phyloP scores from a whole-genome alignment of 2,797 vertebrate genomes.

The Helarctos malayanus region DNA sequence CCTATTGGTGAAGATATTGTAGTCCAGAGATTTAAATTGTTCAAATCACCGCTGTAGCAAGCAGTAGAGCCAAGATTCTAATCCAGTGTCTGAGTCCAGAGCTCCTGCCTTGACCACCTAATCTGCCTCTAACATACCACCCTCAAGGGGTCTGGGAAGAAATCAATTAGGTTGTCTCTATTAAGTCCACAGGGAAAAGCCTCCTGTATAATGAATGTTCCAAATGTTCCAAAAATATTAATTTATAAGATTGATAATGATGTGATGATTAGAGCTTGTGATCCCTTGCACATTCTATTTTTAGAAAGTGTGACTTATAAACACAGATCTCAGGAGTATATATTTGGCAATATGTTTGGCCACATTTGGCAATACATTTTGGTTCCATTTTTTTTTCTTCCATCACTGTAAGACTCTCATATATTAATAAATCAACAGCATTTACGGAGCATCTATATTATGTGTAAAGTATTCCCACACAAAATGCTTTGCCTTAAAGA shows the following conservation, averaged over 20 bases:
- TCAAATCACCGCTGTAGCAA: not conserved
- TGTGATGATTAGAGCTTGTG: slow-evolving; percentile 24
- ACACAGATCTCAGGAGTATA: not conserved
- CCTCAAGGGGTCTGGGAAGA: not conserved
- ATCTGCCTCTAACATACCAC: not conserved
- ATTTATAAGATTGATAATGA: slow-evolving; percentile 52
- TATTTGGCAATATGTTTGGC: not conserved
- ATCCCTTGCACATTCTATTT: slow-evolving; percentile 32
- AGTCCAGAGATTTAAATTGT: not conserved
- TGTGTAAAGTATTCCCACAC: not conserved
- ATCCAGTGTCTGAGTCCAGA: not conserved
- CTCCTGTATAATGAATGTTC: slow-evolving; percentile 22
- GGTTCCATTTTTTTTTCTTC: slow-evolving; percentile 34
- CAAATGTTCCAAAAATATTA: slow-evolving; percentile 58
- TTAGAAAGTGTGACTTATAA: slow-evolving; percentile 19
- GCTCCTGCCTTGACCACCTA: not conserved
- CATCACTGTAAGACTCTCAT: not conserved
- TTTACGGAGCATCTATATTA: slow-evolving; percentile 2
- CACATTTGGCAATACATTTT: slow-evolving; percentile 25
- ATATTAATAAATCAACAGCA: slow-evolving; percentile 8
- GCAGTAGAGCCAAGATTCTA: not conserved
- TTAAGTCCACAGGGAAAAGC: not conserved
- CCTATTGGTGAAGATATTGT: not conserved
- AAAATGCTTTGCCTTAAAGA: slow-evolving; percentile 17
- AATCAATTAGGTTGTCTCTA: not conserved